Evolutionary conservation across 2,888 invertebrate species (phyloP).

Genomic region (Scelioninae gen. 1): DNA sequence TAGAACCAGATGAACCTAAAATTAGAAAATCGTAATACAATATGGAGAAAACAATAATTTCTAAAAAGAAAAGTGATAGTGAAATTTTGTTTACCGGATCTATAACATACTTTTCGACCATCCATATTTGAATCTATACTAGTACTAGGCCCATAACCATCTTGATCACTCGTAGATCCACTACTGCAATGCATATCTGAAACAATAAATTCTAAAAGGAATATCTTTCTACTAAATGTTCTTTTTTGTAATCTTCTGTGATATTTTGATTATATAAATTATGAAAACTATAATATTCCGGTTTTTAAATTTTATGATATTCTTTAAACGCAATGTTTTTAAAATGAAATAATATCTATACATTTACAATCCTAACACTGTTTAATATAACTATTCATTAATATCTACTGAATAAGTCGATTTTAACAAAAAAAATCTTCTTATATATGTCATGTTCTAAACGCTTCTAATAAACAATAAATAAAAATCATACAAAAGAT

Average conservation of each 20-base stretch:
- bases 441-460: too few species aligned
- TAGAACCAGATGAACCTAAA: conserved; percentile 87
- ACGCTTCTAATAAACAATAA: too few species aligned
- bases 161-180: conserved; percentile 86
- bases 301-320: too few species aligned
- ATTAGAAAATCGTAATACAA: not conserved
- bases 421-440: too few species aligned
- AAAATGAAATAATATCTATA: too few species aligned
- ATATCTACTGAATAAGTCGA: too few species aligned
- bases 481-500: too few species aligned
- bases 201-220: conserved; percentile 71
- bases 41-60: not conserved
- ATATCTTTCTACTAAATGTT: conserved; percentile 38
- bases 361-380: too few species aligned
- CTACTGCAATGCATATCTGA: conserved; percentile 85
- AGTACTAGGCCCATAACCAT: conserved; percentile 86
- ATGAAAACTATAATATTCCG: too few species aligned
- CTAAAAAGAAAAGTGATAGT: too few species aligned
- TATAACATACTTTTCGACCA: conserved; percentile 82
- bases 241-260: conserved; percentile 9
- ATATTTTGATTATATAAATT: not conserved
- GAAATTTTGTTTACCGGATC: conserved; percentile 79
- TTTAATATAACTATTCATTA: too few species aligned
- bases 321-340: too few species aligned
- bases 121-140: conserved; percentile 86